Evolutionary conservation across 1,140 invertebrate genomes (phyloP).

Genomic region (Neodiprion fabricii): DNA sequence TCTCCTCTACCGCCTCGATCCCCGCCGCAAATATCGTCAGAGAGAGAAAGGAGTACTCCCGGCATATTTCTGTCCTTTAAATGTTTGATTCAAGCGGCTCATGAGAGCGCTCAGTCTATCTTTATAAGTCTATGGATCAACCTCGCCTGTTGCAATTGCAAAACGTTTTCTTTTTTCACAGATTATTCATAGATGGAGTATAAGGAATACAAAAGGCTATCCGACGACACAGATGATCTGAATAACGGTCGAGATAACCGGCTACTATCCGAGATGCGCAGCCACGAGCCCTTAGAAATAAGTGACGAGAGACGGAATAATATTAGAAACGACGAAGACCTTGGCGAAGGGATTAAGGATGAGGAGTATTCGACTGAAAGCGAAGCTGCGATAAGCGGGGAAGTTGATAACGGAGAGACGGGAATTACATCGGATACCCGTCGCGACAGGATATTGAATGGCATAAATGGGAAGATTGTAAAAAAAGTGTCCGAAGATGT

Average conservation of each 20-base stretch:
- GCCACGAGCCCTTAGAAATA: neutral
- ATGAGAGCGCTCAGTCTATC: too few relatives aligned
- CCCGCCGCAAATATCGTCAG: too few relatives aligned
- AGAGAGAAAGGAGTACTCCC: too few relatives aligned
- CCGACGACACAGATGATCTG: slow-evolving; percentile 1
- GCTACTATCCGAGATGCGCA: slow-evolving; percentile 4
- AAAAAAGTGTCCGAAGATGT: neutral
- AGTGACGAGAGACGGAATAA: slow-evolving; percentile 1
- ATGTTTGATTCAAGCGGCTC: too few relatives aligned
- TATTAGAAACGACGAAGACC: neutral
- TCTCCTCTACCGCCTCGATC: too few relatives aligned
- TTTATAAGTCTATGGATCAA: too few relatives aligned
- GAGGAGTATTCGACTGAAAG: neutral
- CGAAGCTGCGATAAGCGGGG: neutral
- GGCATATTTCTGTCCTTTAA: too few relatives aligned
- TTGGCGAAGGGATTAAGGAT: neutral
- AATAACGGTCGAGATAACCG: neutral
- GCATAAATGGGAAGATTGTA: neutral
- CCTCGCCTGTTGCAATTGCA: too few relatives aligned
- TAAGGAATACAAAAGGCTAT: slow-evolving; percentile 1
- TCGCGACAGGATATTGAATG: neutral
- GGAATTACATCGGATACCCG: neutral
- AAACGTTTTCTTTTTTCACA: neutral
- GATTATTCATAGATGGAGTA: slow-evolving; percentile 2
- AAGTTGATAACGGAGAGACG: neutral